Evolutionary conservation across 2,113 vertebrate species (phyloP).

Genomic region (Ophthalmolycus amberensis): DNA sequence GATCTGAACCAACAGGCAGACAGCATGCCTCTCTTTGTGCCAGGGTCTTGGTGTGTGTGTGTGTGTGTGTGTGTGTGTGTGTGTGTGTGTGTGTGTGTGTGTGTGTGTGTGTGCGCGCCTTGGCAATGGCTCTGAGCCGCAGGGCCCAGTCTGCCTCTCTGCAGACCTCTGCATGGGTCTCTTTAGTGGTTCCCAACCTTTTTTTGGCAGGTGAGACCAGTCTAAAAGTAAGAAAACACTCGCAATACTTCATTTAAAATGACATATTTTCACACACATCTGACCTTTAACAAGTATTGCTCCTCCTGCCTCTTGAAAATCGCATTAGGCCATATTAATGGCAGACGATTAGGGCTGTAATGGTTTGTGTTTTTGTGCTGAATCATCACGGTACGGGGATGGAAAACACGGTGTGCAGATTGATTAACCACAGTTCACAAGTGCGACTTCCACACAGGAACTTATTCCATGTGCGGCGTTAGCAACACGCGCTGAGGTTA

Average conservation of each 20-base stretch:
- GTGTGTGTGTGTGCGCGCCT: conserved; percentile 17
- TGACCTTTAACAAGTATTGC: no score
- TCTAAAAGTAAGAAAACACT: background rate
- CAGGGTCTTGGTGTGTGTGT: conserved; percentile 3
- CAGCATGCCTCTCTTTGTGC: conserved; percentile 29
- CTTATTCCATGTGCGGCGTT: no score
- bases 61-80: conserved; percentile 22
- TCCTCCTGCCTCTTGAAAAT: background rate
- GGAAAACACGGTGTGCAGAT: no score
- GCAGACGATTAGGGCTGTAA: no score
- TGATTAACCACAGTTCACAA: no score
- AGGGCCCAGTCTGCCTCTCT: conserved; percentile 41
- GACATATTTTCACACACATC: no score
- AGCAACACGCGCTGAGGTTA: no score
- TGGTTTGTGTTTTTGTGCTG: no score
- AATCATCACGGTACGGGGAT: no score
- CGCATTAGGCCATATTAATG: background rate
- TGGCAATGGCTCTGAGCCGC: conserved; percentile 9
- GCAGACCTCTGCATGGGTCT: conserved; percentile 27
- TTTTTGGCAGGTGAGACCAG: conserved; percentile 21
- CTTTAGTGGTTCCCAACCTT: conserved; percentile 27
- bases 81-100: conserved; percentile 7
- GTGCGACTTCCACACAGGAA: no score
- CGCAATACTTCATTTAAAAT: no score
- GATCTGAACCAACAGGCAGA: conserved; percentile 40